A percentile compares a stretch with the other conserved stretches of the same genome.
Conservation (phyloP, 23 tunicate genomes). For the Diplosoma virens region DNA sequence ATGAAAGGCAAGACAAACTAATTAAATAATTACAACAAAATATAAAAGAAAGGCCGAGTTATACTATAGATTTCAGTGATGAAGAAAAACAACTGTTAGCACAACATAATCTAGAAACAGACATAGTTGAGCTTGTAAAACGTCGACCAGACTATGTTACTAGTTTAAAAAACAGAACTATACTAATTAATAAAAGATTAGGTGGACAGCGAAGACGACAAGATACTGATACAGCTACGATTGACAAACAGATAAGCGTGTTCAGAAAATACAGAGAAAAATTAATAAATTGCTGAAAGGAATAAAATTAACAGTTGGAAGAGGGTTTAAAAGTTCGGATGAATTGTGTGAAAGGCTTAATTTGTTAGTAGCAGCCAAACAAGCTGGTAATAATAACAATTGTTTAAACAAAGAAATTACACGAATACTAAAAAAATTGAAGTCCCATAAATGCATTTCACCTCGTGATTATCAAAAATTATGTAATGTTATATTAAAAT, state of each 20-base stretch:
- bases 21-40: neutral
- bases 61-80: neutral
- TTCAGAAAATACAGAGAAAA: neutral
- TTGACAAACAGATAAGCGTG: neutral
- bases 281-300: neutral
- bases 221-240: neutral
- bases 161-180: neutral
- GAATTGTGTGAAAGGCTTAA: neutral
- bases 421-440: neutral
- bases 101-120: neutral
- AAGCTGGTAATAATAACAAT: constrained; percentile 2
- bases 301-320: neutral
- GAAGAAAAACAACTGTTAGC: neutral
- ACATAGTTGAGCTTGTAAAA: neutral
- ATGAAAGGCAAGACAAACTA: neutral
- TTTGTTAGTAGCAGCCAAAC: neutral
- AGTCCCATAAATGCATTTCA: neutral
- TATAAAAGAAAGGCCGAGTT: no score
- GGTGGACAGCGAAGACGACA: neutral
- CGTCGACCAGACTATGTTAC: neutral
- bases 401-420: neutral
- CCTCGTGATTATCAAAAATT: neutral
- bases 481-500: neutral
- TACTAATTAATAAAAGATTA: neutral
- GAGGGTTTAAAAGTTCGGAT: neutral